Evolutionary conservation across 2,797 vertebrate species (phyloP).

Genomic region (Otus scops): DNA sequence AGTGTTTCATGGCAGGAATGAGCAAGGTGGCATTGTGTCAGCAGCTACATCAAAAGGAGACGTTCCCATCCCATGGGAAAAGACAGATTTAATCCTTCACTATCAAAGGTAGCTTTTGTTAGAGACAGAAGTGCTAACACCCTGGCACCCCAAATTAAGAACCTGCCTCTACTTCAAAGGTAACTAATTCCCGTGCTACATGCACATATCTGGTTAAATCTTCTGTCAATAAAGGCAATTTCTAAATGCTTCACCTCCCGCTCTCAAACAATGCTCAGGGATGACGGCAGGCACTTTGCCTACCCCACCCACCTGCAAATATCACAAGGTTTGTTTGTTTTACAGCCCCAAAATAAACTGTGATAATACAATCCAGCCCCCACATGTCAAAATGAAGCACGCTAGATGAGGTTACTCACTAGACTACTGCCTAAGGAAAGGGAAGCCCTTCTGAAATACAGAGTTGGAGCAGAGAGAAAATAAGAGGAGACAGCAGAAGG

Average conservation of each 20-base stretch:
- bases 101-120: not conserved
- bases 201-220: not conserved
- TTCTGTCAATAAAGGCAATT: not conserved
- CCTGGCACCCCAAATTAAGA: not conserved
- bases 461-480: not conserved
- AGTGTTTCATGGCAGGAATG: not conserved
- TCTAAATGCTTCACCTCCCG: not conserved
- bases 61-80: not conserved
- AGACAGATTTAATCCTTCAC: not conserved
- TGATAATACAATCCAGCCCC: not conserved
- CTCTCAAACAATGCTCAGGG: not conserved
- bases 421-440: not conserved
- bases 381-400: not conserved
- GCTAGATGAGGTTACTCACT: not conserved
- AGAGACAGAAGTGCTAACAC: not conserved
- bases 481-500: not conserved
- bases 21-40: not conserved
- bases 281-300: not conserved
- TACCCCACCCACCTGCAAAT: not conserved
- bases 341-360: conserved; percentile 4
- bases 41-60: not conserved
- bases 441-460: conserved; percentile 35
- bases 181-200: not conserved
- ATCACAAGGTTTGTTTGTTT: conserved; percentile 19
- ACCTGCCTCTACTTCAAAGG: not conserved